Base-by-base conservation (phyloP, 2,888 invertebrate genomes). In the Hydropsyche betteni region DNA sequence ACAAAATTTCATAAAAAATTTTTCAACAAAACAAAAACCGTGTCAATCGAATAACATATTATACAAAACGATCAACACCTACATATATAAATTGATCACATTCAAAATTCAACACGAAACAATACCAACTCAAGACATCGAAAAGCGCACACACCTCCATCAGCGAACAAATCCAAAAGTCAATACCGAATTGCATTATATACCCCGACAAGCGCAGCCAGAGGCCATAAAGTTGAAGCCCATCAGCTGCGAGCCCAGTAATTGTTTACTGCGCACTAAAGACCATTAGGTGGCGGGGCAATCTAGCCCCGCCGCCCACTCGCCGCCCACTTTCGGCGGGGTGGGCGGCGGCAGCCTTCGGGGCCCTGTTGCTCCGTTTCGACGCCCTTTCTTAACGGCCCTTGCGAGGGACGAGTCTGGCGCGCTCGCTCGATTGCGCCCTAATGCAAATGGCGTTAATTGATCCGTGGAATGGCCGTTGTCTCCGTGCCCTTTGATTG, bases 201-300 rank as follows among this genome's bases (percentile, higher is more conserved):
- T 38, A 24, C 2, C 58, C 70, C 58, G 36, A 16, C 75, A 74
- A 52, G 69, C 68, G 52, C 52, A 71, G 61, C 36, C 72, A 64
- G 76, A 75, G 76, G 78, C 74, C 78, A 74, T 78, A 78, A 78
- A 78, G 75, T 75, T 74, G 74, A 68, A 72, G 75, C 75, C 76
- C 78, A 75, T 78, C 78, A 78, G 75, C 75, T 73, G 76, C 50
- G 75, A 76, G 75, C 74, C 44, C 74, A 75, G 78, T 78, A 78
- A 76, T 76, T 78, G 78, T 78, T 78, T 78, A 78, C 76, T 76
- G 76, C 78, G 76, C 78, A 72, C 78, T 78, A 76, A 78, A 78
- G 78, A 76, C 76, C 76, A 75, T 78, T 78, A 78, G 64, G 75
- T 44, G 44, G 44, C 44, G 44, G 44, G 44, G 44, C 44, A 44